Evolutionary conservation across 2,113 vertebrate species (phyloP).

Genomic region (Heteronetta atricapilla): DNA sequence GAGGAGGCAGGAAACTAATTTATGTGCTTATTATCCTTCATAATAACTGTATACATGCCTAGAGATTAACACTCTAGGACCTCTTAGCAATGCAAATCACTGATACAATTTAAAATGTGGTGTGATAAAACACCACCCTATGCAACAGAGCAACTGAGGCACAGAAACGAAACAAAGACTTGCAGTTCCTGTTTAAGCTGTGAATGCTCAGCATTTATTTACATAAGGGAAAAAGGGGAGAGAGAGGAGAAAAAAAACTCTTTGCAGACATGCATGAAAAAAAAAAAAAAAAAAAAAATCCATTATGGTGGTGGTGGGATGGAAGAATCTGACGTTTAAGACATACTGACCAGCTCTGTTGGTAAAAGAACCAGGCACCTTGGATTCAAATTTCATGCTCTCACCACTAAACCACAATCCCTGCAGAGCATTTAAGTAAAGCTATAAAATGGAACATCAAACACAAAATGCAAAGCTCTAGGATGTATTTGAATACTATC

Average conservation of each 20-base stretch:
- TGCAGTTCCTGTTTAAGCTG: not conserved
- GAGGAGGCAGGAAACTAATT: not conserved
- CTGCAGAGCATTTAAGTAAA: slow-evolving; percentile 61
- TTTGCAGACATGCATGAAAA: not conserved
- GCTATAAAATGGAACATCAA: slow-evolving; percentile 64
- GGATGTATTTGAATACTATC: not conserved
- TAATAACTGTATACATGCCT: not conserved
- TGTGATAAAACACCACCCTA: not conserved
- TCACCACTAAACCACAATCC: slow-evolving; percentile 59
- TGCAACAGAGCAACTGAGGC: not conserved
- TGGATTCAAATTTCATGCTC: slow-evolving; percentile 55
- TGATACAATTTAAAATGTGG: not conserved
- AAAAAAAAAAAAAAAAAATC: slow-evolving; percentile 19
- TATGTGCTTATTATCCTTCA: not conserved
- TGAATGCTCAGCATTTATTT: not conserved
- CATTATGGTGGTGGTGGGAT: not conserved
- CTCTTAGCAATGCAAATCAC: not conserved
- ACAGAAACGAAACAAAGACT: not conserved
- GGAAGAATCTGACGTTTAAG: slow-evolving; percentile 55
- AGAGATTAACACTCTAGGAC: not conserved
- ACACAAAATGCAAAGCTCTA: slow-evolving; percentile 26
- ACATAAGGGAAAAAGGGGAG: not conserved
- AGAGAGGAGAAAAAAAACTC: not conserved
- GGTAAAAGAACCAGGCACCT: slow-evolving; percentile 51
- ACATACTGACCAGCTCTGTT: slow-evolving; percentile 6